A percentile compares a stretch with the other conserved stretches of the same genome.
phyloP scores from a whole-genome alignment of 2,113 vertebrate genomes.

The Argyrosomus japonicus region DNA sequence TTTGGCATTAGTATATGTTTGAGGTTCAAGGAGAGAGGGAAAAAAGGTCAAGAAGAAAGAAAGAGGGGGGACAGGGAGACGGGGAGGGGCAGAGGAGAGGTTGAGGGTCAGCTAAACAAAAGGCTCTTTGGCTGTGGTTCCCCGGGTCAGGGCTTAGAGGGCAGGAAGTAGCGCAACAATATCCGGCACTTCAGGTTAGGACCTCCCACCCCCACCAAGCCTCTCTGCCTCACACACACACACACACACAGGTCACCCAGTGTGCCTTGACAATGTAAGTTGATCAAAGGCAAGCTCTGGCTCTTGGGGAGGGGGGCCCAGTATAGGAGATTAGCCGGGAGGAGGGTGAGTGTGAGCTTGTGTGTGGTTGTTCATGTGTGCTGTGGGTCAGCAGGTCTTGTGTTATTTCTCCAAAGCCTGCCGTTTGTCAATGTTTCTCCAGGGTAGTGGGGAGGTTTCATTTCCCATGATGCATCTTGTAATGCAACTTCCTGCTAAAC shows the following conservation, averaged over 20 bases:
- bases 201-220: constrained; percentile 51
- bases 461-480: not conserved
- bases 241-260: constrained; percentile 72
- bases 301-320: constrained; percentile 42
- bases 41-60: constrained; percentile 55
- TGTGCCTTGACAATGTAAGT: constrained; percentile 74
- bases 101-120: constrained; percentile 79
- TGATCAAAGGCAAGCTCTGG: constrained; percentile 75
- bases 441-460: not conserved
- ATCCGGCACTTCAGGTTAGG: constrained; percentile 75
- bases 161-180: constrained; percentile 79
- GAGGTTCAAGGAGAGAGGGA: constrained; percentile 76
- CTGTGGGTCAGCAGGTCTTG: constrained; percentile 61
- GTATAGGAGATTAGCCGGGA: constrained; percentile 64
- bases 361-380: constrained; percentile 46
- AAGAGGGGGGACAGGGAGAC: constrained; percentile 30
- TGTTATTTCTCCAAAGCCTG: constrained; percentile 46
- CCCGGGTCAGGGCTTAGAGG: constrained; percentile 76
- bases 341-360: constrained; percentile 41
- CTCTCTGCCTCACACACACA: constrained; percentile 41
- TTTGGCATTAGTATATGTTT: constrained; percentile 68
- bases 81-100: constrained; percentile 64
- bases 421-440: constrained; percentile 32
- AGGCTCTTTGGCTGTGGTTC: constrained; percentile 68
- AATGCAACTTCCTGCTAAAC: not conserved